A percentile compares a stretch with the other conserved stretches of the same genome.
Evolutionary conservation across 2,797 vertebrate genomes (phyloP).

Genomic region (Trematomus bernacchii): DNA sequence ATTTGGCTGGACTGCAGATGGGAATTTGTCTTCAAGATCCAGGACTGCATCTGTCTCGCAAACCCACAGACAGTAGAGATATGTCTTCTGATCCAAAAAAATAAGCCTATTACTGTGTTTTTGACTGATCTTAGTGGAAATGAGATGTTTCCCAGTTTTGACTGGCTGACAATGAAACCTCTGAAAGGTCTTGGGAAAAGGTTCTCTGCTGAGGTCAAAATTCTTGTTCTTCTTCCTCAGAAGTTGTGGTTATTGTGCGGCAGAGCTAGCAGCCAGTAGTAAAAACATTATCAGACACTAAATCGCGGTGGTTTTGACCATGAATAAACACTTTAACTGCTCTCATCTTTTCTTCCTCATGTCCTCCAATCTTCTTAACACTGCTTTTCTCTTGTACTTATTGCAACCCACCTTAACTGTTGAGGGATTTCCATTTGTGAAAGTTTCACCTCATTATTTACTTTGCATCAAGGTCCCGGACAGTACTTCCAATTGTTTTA

Average conservation of each 20-base stretch:
- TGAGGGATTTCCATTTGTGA: slow-evolving; percentile 18
- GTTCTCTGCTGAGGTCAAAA: slow-evolving; percentile 8
- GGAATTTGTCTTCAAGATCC: not conserved
- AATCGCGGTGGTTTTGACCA: too few species aligned
- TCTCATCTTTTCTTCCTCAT: not conserved
- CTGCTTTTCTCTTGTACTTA: not conserved
- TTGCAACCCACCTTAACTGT: not conserved
- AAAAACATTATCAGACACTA: too few species aligned
- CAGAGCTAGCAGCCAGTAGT: too few species aligned
- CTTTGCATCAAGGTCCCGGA: not conserved
- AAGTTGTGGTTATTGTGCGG: too few species aligned
- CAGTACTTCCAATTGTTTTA: slow-evolving; percentile 12
- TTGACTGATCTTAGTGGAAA: not conserved
- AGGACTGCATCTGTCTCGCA: not conserved
- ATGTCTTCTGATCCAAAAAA: slow-evolving; percentile 17
- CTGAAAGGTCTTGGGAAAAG: slow-evolving; percentile 20
- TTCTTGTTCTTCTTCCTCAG: too few species aligned
- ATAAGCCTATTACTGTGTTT: not conserved
- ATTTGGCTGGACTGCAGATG: slow-evolving; percentile 14
- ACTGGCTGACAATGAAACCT: slow-evolving; percentile 5
- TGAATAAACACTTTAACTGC: not conserved
- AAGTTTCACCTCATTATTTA: slow-evolving; percentile 9
- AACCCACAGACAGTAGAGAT: slow-evolving; percentile 5
- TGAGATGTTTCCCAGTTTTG: not conserved
- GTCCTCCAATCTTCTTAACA: not conserved